phyloP scores from a whole-genome alignment of 2,113 vertebrate genomes.

The Protomyctophum bolini region DNA sequence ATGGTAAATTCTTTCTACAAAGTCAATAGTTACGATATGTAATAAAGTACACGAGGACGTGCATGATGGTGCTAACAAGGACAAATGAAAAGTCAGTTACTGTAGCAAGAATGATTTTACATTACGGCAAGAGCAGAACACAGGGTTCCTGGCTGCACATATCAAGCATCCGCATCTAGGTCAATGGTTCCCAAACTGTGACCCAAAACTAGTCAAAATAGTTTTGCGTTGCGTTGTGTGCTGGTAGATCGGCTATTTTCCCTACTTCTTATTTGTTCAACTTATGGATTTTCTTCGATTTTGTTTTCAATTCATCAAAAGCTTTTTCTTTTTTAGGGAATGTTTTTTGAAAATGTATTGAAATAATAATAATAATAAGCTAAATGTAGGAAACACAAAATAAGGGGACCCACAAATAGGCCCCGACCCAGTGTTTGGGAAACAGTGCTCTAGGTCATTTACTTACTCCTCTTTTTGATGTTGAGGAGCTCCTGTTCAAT shows the following conservation, averaged over 20 bases:
- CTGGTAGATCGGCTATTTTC: no score
- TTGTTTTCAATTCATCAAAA: no score
- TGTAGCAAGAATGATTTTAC: neutral
- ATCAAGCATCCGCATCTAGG: slow-evolving; percentile 1
- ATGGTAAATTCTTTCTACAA: neutral
- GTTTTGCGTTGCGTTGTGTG: no score
- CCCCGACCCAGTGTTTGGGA: no score
- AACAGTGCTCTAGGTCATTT: neutral
- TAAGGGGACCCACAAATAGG: no score
- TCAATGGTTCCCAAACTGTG: neutral
- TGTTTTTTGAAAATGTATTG: no score
- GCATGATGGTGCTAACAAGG: neutral
- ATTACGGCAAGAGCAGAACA: neutral
- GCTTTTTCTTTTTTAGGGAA: no score
- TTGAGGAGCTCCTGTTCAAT: slow-evolving; percentile 96
- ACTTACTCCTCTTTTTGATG: slow-evolving; percentile 94
- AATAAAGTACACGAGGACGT: neutral
- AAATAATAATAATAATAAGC: no score
- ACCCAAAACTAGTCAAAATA: no score
- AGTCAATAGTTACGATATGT: neutral
- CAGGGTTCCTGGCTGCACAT: neutral
- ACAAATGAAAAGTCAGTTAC: neutral
- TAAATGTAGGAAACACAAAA: no score
- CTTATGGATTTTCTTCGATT: no score
- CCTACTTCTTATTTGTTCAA: no score